Evolutionary conservation across 2,888 invertebrate genomes (phyloP).

Genomic region (Eilema depressum): DNA sequence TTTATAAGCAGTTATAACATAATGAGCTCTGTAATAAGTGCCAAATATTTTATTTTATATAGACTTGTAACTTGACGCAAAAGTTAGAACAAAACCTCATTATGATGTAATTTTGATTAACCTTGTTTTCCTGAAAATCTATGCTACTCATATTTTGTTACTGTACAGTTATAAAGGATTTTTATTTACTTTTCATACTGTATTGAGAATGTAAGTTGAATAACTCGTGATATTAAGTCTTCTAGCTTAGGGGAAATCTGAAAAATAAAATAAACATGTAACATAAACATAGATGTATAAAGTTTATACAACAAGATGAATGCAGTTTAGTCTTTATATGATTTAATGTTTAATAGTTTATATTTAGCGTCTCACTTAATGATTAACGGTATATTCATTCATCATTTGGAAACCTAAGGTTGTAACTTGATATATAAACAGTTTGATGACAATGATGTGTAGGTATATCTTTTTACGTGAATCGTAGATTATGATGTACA

Average conservation of each 20-base stretch:
- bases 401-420: conserved; percentile 83
- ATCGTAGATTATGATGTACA: conserved; percentile 83
- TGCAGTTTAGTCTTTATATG: conserved; percentile 31
- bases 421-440: conserved; percentile 83
- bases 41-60: conserved; percentile 47
- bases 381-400: conserved; percentile 61
- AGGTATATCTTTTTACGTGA: conserved; percentile 85
- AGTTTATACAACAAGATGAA: conserved; percentile 13
- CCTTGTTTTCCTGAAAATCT: not conserved
- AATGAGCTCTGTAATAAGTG: conserved; percentile 50
- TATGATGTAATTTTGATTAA: not conserved
- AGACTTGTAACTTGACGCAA: conserved; percentile 32
- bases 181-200: not conserved
- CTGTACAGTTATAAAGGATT: not conserved
- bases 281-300: conserved; percentile 12
- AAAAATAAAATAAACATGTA: conserved; percentile 10
- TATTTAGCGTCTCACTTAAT: conserved; percentile 49
- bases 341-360: conserved; percentile 51
- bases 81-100: conserved; percentile 8
- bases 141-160: not conserved
- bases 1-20: conserved; percentile 54
- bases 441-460: conserved; percentile 78
- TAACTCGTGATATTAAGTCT: conserved; percentile 15
- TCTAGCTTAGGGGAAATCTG: conserved; percentile 16
- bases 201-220: conserved; percentile 12